A percentile compares a stretch with the other conserved stretches of the same genome.
These are phyloP conservation scores for Callospermophilus lateralis DNA, from an alignment of 2,113 vertebrate species.

Conservation along the genomic window DNA sequence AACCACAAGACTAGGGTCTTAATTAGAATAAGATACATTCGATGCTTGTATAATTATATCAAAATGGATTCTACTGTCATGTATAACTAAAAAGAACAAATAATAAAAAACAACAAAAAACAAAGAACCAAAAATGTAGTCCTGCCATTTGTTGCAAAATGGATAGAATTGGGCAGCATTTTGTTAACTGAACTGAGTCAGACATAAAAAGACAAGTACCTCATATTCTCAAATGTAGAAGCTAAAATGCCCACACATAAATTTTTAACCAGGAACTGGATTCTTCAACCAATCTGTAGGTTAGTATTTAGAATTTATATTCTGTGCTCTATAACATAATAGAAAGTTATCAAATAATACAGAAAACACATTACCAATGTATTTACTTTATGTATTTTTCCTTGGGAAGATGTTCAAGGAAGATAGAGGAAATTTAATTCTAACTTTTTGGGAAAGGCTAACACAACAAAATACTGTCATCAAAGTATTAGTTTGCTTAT, in stretches of 20 bases:
- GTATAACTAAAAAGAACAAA: too few species aligned
- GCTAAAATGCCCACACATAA: neutral
- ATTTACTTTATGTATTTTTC: conserved; percentile 11
- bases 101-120: too few species aligned
- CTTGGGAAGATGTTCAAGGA: neutral
- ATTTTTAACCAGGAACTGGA: neutral
- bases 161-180: too few species aligned
- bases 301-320: conserved; percentile 20
- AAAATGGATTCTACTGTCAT: too few species aligned
- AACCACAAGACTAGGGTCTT: too few species aligned
- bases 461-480: neutral
- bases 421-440: neutral
- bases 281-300: neutral
- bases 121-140: too few species aligned
- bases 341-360: neutral
- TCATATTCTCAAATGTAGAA: neutral
- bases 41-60: too few species aligned
- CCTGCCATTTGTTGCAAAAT: too few species aligned
- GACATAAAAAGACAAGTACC: too few species aligned
- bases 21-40: too few species aligned
- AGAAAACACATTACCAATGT: neutral
- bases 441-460: neutral
- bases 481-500: neutral
- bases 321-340: neutral
- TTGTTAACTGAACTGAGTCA: too few species aligned